Conservation (phyloP, 2,113 vertebrate genomes). For the Leucosticte australis region DNA sequence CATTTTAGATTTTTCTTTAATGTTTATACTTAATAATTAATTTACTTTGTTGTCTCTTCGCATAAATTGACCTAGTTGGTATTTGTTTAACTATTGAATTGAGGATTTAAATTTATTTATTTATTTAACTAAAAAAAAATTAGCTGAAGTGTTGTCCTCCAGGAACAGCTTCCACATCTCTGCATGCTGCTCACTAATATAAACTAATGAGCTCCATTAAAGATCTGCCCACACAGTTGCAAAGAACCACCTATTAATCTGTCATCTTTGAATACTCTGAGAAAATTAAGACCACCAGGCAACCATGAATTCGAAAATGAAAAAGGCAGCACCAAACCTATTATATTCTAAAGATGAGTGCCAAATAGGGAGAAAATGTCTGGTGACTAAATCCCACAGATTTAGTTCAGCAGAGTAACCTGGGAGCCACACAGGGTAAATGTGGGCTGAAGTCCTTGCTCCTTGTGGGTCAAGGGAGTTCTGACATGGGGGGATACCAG, state of each 20-base stretch:
- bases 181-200: conserved; percentile 49
- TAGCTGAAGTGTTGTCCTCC: neutral
- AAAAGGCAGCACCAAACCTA: conserved; percentile 11
- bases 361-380: neutral
- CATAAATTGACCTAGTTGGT: neutral
- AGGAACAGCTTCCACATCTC: conserved; percentile 22
- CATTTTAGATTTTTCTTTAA: conserved; percentile 44
- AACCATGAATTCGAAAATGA: conserved; percentile 21
- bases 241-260: conserved; percentile 62
- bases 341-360: neutral
- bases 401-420: neutral
- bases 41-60: neutral
- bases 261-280: conserved; percentile 31
- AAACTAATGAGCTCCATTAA: conserved; percentile 71
- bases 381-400: neutral
- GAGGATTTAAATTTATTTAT: neutral
- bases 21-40: conserved; percentile 48
- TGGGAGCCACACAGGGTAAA: neutral
- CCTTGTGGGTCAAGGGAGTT: neutral
- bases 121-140: neutral
- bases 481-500: neutral
- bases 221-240: conserved; percentile 55
- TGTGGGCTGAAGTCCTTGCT: neutral
- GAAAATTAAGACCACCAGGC: conserved; percentile 40
- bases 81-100: conserved; percentile 15